Conservation (phyloP, 2,888 invertebrate genomes). For the Pachydiplax longipennis region DNA sequence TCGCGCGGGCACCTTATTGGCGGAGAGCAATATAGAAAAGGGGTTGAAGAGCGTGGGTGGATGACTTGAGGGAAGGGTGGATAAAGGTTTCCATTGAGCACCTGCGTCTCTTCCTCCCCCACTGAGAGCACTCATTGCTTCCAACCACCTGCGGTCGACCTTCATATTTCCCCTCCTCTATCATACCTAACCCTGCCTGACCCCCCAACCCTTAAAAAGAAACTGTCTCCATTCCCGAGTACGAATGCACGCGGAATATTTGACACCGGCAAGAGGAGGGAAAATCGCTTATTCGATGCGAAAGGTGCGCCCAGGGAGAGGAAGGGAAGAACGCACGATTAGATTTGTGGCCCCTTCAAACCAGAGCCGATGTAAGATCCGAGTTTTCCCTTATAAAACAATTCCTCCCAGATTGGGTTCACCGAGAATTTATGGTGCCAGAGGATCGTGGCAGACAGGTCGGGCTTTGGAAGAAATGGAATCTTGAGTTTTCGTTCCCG, state of each 20-base stretch:
- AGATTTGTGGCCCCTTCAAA: not conserved
- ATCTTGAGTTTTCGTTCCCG: not conserved
- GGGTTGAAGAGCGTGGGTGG: not conserved
- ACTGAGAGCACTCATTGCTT: not conserved
- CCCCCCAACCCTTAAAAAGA: not conserved
- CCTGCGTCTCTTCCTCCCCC: not conserved
- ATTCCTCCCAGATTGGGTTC: not conserved
- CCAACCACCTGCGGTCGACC: conserved; percentile 40
- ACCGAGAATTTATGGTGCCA: not conserved
- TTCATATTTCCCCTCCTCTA: not conserved
- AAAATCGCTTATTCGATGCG: not conserved
- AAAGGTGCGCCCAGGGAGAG: not conserved
- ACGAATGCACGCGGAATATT: not conserved
- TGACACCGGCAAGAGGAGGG: not conserved
- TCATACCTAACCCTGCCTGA: not conserved
- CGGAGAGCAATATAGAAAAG: not conserved
- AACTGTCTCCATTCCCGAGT: not conserved
- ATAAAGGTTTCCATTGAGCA: not conserved
- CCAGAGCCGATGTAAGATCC: not conserved
- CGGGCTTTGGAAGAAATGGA: not conserved
- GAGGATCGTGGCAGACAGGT: not conserved
- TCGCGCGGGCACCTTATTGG: not conserved
- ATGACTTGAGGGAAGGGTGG: not conserved
- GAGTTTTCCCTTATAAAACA: not conserved
- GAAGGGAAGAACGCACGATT: not conserved